Evolutionary conservation across 37 sponge, comb jelly and placozoan species (phyloP).

Genomic region (Halichondria panicea): DNA sequence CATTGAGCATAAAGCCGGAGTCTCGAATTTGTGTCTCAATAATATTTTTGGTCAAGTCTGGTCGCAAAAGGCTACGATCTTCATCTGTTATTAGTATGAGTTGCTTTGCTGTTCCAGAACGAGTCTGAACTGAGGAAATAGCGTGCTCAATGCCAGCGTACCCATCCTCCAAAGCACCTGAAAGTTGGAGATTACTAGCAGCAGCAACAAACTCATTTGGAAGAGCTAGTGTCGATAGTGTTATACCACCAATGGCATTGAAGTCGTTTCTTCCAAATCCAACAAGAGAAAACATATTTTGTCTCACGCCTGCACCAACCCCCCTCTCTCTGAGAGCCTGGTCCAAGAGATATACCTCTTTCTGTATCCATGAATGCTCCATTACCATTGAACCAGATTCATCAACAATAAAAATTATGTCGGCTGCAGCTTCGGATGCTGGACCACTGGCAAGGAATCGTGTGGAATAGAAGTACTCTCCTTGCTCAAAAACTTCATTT

Average conservation of each 20-base stretch:
- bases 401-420: conserved; percentile 83
- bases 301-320: conserved; percentile 51
- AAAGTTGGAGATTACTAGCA: conserved; percentile 3
- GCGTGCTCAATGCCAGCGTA: conserved; percentile 71
- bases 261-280: conserved; percentile 58
- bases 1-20: conserved; percentile 48
- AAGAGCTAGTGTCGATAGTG: conserved; percentile 35
- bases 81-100: conserved; percentile 80
- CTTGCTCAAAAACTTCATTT: conserved; percentile 1
- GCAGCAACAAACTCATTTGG: conserved; percentile 28
- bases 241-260: conserved; percentile 17
- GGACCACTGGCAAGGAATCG: conserved; percentile 5
- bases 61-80: conserved; percentile 49
- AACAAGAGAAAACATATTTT: conserved; percentile 75
- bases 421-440: conserved; percentile 60
- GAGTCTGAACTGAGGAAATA: conserved; percentile 10
- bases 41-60: conserved; percentile 19
- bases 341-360: conserved; percentile 41
- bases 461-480: conserved; percentile 29
- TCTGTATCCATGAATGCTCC: conserved; percentile 67
- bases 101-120: conserved; percentile 51
- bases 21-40: conserved; percentile 15
- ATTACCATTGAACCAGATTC: conserved; percentile 82
- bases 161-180: conserved; percentile 77
- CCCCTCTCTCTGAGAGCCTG: conserved; percentile 20